Base-by-base conservation (phyloP, 2,113 vertebrate species). In the Taxidea taxus region DNA sequence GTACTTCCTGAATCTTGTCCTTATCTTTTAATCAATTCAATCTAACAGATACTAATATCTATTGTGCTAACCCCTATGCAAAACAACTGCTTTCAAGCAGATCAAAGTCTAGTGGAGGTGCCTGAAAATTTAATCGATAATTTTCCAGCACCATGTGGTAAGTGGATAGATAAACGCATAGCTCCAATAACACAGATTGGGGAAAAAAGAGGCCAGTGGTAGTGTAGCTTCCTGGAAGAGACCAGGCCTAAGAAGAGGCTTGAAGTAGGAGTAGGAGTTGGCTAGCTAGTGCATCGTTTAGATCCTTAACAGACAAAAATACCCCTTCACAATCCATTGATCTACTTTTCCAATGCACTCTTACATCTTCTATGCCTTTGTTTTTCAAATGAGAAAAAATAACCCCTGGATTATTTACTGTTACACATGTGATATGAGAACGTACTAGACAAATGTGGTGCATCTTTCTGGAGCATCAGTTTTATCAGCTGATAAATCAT, bases 301-400 rank as follows among this genome's bases (percentile, higher is more conserved):
- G 9, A 77, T 96, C 62, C 54, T 87, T 84, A 77, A 3, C 8
- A 72, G 42, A 87, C 77, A 91, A 84, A 85, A 80, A 88, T n/a
- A 95, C 42, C 42, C 42, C 68, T 94, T 86, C 92, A 88, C 56
- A 87, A 39, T 64, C 58, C 31, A 23, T 68, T 70, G 66, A 82
- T 81, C 39, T 92, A 27, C 37, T 68, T 81, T 77, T 66, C 75
- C 42, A 93, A 2, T 60, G 25, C 29, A 56, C 62, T 11, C 7
- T 56, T 87, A 10, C 51, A 39, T 87, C 74, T 82, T 77, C 39
- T 58, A 84, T 42, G 60, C 4, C 23, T 97, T 96, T 97, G 49
- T 77, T 95, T 96, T 95, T 90, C 81, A 94, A 88, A 64, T 92
- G 88, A 86, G 64, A 44, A 90, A 72, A 20, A 70, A 47, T 27